These are phyloP conservation scores for Drosophila merina DNA, from an alignment of 2,888 invertebrate genomes.

Conservation along the genomic window DNA sequence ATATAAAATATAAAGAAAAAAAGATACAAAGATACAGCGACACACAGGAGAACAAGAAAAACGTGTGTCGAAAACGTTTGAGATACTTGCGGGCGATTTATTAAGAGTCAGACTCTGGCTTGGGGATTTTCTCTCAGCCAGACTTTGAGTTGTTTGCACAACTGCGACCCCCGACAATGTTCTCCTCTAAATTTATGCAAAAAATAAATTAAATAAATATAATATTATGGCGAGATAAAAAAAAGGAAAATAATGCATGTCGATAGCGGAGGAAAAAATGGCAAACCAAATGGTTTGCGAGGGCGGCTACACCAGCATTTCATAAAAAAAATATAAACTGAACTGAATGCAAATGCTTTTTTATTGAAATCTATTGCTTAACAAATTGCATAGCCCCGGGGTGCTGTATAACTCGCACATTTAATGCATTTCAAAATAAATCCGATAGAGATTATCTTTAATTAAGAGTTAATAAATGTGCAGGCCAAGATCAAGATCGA, in stretches of 20 bases:
- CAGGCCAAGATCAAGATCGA: slow-evolving; percentile 17
- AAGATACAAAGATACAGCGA: neutral
- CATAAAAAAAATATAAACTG: neutral
- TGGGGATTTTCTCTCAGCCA: slow-evolving; percentile 29
- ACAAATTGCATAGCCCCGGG: slow-evolving; percentile 42
- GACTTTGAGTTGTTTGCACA: slow-evolving; percentile 59
- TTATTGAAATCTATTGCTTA: slow-evolving; percentile 30
- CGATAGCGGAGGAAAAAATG: slow-evolving; percentile 50
- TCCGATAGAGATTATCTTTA: slow-evolving; percentile 30
- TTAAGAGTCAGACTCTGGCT: slow-evolving; percentile 41
- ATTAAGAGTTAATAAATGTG: slow-evolving; percentile 45
- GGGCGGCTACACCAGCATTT: slow-evolving; percentile 19
- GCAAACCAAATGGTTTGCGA: slow-evolving; percentile 55
- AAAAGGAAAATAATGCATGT: slow-evolving; percentile 21
- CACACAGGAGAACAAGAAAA: slow-evolving; percentile 35
- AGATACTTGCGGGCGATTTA: slow-evolving; percentile 64
- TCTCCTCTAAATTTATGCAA: slow-evolving; percentile 40
- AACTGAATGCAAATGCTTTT: slow-evolving; percentile 24
- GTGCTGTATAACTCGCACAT: slow-evolving; percentile 30
- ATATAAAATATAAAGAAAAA: slow-evolving; percentile 18
- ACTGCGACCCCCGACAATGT: slow-evolving; percentile 45
- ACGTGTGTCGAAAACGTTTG: slow-evolving; percentile 59
- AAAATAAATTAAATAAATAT: slow-evolving; percentile 20
- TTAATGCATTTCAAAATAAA: slow-evolving; percentile 29
- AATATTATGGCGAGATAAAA: slow-evolving; percentile 21